A percentile compares a stretch with the other conserved stretches of the same genome.
These are phyloP conservation scores for Nemoura dubitans DNA, from an alignment of 2,888 invertebrate genomes.

Conservation along the genomic window DNA sequence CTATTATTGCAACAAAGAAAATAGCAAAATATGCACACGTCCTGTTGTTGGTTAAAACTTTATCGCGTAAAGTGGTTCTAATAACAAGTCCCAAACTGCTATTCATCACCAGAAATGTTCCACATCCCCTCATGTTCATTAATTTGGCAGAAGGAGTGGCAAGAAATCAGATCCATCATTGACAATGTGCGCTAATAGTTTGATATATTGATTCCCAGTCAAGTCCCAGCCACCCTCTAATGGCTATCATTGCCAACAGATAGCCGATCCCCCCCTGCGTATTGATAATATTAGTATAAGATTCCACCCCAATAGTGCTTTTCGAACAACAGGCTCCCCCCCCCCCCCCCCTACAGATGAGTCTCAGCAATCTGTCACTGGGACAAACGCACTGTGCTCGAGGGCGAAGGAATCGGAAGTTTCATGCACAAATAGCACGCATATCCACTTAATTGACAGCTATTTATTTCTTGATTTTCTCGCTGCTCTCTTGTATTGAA, in stretches of 20 bases:
- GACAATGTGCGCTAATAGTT: not conserved
- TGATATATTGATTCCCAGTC: not conserved
- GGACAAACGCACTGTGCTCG: too few species aligned
- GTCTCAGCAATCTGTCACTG: not conserved
- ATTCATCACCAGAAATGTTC: not conserved
- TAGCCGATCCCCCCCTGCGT: not conserved
- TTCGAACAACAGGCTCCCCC: not conserved
- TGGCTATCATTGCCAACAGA: not conserved
- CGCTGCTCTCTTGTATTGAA: too few species aligned
- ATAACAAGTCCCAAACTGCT: not conserved
- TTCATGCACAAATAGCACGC: too few species aligned
- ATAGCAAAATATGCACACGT: too few species aligned
- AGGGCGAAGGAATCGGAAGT: too few species aligned
- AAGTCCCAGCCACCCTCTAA: not conserved
- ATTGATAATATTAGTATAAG: constrained; percentile 12
- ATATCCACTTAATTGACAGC: too few species aligned
- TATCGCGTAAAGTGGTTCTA: too few species aligned
- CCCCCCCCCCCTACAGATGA: not conserved
- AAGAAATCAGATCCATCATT: constrained; percentile 2
- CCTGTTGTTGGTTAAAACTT: too few species aligned
- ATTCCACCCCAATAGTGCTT: not conserved
- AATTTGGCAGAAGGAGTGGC: not conserved
- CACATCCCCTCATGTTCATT: not conserved
- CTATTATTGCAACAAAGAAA: too few species aligned
- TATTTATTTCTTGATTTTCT: too few species aligned